phyloP scores from a whole-genome alignment of 2,797 vertebrate genomes.

The Poliocrania exsul region DNA sequence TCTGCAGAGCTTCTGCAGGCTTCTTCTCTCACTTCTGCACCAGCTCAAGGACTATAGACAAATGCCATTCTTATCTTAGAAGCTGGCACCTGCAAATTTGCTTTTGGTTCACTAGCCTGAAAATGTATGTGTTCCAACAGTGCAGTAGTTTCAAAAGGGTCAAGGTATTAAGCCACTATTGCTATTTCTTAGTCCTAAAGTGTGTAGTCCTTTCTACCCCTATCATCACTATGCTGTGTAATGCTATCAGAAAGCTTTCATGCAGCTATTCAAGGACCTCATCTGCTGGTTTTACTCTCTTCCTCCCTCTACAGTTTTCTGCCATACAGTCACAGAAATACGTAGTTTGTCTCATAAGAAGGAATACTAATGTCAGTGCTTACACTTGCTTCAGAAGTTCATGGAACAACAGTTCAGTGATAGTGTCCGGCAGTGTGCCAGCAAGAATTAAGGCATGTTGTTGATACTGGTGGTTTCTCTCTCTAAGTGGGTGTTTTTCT shows the following conservation, averaged over 20 bases:
- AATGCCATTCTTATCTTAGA: too few species aligned
- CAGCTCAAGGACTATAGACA: too few species aligned
- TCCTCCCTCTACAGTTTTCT: not conserved
- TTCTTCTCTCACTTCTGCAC: too few species aligned
- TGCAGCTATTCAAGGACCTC: not conserved
- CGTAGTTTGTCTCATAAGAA: not conserved
- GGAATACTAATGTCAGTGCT: not conserved
- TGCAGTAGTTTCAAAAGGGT: not conserved
- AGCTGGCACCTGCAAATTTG: too few species aligned
- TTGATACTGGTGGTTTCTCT: accelerated
- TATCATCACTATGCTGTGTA: not conserved
- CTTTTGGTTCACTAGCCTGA: too few species aligned
- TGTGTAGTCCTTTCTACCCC: not conserved
- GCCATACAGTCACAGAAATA: not conserved
- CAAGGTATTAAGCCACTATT: not conserved
- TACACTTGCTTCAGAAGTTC: not conserved
- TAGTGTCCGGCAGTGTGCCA: not conserved
- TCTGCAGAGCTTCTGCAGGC: too few species aligned
- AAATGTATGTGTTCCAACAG: too few species aligned
- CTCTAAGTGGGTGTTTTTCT: not conserved
- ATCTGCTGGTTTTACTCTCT: not conserved
- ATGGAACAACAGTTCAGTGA: not conserved
- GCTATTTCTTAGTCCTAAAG: not conserved
- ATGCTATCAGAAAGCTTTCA: not conserved
- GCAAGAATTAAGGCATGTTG: not conserved